phyloP scores from a whole-genome alignment of 1,140 invertebrate species.

The Drosophila ananassae region DNA sequence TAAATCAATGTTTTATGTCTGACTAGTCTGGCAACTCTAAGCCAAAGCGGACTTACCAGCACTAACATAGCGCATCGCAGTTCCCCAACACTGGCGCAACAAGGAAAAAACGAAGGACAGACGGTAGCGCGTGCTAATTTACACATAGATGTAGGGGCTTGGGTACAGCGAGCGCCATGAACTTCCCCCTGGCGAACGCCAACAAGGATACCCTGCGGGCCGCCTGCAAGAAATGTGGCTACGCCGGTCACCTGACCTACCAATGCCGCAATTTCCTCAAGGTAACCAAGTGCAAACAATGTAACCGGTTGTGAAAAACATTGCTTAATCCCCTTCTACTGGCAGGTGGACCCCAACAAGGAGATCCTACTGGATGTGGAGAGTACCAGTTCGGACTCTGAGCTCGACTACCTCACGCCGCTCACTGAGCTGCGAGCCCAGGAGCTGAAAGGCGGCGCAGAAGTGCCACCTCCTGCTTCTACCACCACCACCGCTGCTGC shows the following conservation, averaged over 20 bases:
- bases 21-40: not conserved
- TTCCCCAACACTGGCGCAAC: not conserved
- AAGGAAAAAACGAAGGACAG: constrained; percentile 3
- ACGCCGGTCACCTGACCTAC: constrained; percentile 97
- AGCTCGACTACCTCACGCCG: constrained; percentile 92
- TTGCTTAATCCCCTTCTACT: not conserved
- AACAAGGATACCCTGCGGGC: constrained; percentile 90
- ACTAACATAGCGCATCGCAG: not conserved
- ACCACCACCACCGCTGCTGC: constrained; percentile 7
- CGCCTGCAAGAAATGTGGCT: constrained; percentile 97
- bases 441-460: constrained; percentile 86
- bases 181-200: constrained; percentile 84
- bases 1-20: too few species aligned
- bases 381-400: constrained; percentile 95
- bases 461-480: constrained; percentile 84
- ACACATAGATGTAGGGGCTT: constrained; percentile 1
- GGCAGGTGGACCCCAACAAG: constrained; percentile 91
- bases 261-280: constrained; percentile 98
- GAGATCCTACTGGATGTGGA: constrained; percentile 97
- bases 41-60: not conserved
- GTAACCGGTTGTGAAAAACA: constrained; percentile 1
- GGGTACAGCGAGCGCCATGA: constrained; percentile 58
- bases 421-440: constrained; percentile 91
- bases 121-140: not conserved
- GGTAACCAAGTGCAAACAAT: constrained; percentile 85